These are phyloP conservation scores for Hyposoter dolosus DNA, from an alignment of 2,888 invertebrate genomes.

Conservation along the genomic window DNA sequence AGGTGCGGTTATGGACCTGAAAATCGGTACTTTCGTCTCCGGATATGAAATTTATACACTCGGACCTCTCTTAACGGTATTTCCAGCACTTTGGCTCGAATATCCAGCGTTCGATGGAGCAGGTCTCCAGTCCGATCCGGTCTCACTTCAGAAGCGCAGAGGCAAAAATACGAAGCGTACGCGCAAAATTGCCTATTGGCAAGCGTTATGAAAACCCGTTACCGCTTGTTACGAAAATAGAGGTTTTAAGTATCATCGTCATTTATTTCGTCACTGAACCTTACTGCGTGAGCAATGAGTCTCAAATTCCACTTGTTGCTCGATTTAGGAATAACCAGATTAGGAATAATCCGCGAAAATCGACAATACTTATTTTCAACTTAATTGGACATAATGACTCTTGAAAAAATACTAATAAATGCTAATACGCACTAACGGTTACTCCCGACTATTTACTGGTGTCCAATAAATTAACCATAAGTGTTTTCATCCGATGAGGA, in stretches of 20 bases:
- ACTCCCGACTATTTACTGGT: too few relatives aligned
- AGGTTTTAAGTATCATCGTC: too few relatives aligned
- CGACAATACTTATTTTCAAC: neutral
- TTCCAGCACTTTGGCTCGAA: neutral
- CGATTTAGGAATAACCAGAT: neutral
- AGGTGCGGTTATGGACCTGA: neutral
- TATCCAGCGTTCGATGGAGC: neutral
- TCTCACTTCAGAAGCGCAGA: too few relatives aligned
- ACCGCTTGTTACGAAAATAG: too few relatives aligned
- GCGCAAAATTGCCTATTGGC: too few relatives aligned
- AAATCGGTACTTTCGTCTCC: constrained; percentile 17
- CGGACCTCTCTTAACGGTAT: constrained; percentile 2
- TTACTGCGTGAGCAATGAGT: neutral
- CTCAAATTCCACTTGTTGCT: neutral
- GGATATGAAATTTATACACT: constrained; percentile 35
- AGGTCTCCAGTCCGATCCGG: too few relatives aligned
- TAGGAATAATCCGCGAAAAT: neutral
- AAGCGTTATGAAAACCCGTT: neutral
- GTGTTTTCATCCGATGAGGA: too few relatives aligned
- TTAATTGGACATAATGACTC: too few relatives aligned
- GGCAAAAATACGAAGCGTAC: too few relatives aligned
- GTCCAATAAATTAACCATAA: too few relatives aligned
- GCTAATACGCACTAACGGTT: too few relatives aligned
- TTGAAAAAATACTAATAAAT: too few relatives aligned
- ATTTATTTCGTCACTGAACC: neutral